Evolutionary conservation across 2,113 vertebrate genomes (phyloP).

Genomic region (Ia io): DNA sequence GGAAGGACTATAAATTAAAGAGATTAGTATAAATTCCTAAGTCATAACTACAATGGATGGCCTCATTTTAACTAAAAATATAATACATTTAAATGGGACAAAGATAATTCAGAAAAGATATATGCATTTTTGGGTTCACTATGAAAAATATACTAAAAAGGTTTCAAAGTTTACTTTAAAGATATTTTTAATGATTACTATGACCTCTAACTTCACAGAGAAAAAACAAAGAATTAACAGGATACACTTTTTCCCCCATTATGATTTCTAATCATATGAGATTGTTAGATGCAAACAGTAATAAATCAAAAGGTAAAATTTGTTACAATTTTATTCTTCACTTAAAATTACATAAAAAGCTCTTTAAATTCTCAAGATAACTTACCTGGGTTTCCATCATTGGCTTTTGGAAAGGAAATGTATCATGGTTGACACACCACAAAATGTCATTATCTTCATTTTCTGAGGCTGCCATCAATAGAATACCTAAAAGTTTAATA

Average conservation of each 20-base stretch:
- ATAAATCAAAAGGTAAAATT: neutral
- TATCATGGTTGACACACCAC: conserved; percentile 98
- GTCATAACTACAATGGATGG: neutral
- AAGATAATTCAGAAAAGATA: conserved; percentile 5
- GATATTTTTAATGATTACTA: neutral
- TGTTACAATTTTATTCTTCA: neutral
- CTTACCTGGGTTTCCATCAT: conserved; percentile 97
- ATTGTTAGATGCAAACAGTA: neutral
- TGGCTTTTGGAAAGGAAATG: conserved; percentile 97
- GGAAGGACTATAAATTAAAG: neutral
- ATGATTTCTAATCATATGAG: neutral
- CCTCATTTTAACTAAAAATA: neutral
- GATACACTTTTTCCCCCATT: neutral
- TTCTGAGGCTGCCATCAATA: conserved; percentile 96
- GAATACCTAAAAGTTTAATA: conserved; percentile 84
- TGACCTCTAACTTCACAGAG: neutral
- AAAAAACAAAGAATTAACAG: conserved; percentile 27
- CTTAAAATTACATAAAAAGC: neutral
- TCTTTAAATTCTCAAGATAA: neutral
- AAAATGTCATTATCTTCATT: conserved; percentile 96
- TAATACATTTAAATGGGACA: neutral
- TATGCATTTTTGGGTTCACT: neutral
- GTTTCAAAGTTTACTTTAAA: neutral
- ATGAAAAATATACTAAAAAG: neutral
- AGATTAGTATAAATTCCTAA: conserved; percentile 22